Evolutionary conservation across 2,888 invertebrate genomes (phyloP).

Genomic region (Diarsia rubi): DNA sequence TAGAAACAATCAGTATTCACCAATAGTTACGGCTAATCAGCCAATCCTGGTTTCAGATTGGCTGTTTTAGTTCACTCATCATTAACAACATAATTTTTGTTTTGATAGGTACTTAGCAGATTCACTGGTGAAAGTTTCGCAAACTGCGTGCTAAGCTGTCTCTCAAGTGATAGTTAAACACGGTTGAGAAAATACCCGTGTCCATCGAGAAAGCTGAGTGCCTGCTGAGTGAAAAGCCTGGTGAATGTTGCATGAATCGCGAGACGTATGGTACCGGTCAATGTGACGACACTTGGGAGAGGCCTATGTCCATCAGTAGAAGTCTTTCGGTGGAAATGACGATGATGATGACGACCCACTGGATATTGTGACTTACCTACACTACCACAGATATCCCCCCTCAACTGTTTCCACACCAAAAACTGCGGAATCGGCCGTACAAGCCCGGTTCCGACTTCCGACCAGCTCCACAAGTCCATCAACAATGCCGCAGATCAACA

Average conservation of each 20-base stretch:
- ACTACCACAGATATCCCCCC: background rate
- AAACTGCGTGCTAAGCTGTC: background rate
- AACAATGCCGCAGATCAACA: background rate
- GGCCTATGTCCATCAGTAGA: too few species aligned
- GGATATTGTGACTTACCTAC: background rate
- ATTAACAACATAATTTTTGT: background rate
- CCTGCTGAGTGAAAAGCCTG: too few species aligned
- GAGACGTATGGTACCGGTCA: too few species aligned
- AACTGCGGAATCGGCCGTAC: too few species aligned
- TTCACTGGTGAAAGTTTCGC: background rate
- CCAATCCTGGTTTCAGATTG: background rate
- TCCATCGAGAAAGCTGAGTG: too few species aligned
- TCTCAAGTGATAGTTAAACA: background rate
- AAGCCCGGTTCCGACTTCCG: background rate
- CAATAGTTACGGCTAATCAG: background rate
- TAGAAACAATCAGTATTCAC: constrained; percentile 9
- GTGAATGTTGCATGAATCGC: too few species aligned
- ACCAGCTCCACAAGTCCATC: constrained; percentile 4
- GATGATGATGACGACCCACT: too few species aligned
- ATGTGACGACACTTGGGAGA: too few species aligned
- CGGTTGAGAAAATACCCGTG: background rate
- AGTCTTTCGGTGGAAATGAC: too few species aligned
- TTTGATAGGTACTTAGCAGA: background rate
- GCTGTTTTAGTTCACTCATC: background rate
- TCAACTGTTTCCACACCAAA: background rate